Percentiles rank a stretch among this genome's conserved stretches.
These are phyloP conservation scores for Aricia artaxerxes DNA, from an alignment of 2,888 invertebrate species.

Conservation along the genomic window DNA sequence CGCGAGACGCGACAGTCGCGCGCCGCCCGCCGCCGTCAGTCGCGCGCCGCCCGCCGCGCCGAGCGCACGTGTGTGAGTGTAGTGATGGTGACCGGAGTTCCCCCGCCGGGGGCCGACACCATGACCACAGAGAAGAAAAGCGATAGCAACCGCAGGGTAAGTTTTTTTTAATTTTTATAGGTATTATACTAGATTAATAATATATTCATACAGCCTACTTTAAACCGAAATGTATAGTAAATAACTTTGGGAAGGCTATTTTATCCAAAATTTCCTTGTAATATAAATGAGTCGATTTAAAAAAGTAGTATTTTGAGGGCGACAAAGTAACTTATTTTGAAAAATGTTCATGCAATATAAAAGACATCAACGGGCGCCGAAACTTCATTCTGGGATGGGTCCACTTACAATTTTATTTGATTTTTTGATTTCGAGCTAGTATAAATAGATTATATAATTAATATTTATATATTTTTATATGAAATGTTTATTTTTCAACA, in stretches of 20 bases:
- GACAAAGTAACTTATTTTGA: background rate
- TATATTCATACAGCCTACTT: no score
- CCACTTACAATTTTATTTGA: background rate
- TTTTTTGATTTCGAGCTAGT: background rate
- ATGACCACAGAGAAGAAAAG: constrained; percentile 56
- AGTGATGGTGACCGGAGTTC: constrained; percentile 69
- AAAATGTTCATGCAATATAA: background rate
- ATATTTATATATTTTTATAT: background rate
- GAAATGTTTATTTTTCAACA: no score
- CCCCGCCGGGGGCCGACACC: constrained; percentile 58
- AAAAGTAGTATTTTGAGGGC: background rate
- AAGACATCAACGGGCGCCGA: constrained; percentile 16
- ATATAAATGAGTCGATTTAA: background rate
- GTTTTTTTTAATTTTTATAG: constrained; percentile 40
- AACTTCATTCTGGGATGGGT: background rate
- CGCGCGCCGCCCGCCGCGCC: constrained; percentile 46
- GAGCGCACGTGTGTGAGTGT: constrained; percentile 52
- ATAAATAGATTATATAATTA: background rate
- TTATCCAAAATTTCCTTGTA: no score
- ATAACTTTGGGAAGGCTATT: no score
- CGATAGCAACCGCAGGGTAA: constrained; percentile 71
- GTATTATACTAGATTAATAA: no score
- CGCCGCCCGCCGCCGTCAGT: constrained; percentile 42
- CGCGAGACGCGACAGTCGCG: constrained; percentile 38
- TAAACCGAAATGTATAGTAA: no score